These are phyloP conservation scores for Nomada goodeniana DNA, from an alignment of 2,888 invertebrate genomes.

Conservation along the genomic window DNA sequence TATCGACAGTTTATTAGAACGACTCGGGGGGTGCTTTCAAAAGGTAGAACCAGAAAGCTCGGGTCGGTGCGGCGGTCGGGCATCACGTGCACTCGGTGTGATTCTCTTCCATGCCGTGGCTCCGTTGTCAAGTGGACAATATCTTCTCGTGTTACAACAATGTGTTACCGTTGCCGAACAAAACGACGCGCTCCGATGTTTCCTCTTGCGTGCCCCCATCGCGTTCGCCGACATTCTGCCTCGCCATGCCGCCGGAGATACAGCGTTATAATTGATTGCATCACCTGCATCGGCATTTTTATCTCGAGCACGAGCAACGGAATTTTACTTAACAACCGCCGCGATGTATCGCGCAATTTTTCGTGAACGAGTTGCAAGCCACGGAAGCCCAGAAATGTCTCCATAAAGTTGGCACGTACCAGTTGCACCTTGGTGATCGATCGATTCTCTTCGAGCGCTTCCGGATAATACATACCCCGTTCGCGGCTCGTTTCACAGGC, in stretches of 20 bases:
- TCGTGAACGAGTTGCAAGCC: background rate
- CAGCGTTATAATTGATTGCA: conserved; percentile 58
- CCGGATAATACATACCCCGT: background rate
- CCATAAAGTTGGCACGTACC: background rate
- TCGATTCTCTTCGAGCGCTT: conserved; percentile 1
- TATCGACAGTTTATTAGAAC: background rate
- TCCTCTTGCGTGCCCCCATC: conserved; percentile 52
- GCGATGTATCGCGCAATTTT: background rate
- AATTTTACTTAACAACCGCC: too few species aligned
- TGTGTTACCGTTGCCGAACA: conserved; percentile 75
- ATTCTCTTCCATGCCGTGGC: conserved; percentile 71
- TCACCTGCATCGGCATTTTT: conserved; percentile 27
- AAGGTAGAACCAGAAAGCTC: conserved; percentile 24
- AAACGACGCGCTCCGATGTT: conserved; percentile 69
- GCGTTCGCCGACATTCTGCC: conserved; percentile 26
- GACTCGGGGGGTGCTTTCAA: conserved; percentile 17
- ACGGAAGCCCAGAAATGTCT: too few species aligned
- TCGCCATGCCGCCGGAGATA: conserved; percentile 30
- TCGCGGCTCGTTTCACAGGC: conserved; percentile 9
- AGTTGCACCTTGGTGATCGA: background rate
- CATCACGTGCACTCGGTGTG: conserved; percentile 73
- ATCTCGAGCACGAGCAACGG: background rate
- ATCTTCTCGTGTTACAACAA: conserved; percentile 78
- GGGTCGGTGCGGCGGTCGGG: conserved; percentile 46
- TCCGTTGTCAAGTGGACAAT: conserved; percentile 76